phyloP scores from a whole-genome alignment of 2,113 vertebrate genomes.

The Psittacara wagleri region DNA sequence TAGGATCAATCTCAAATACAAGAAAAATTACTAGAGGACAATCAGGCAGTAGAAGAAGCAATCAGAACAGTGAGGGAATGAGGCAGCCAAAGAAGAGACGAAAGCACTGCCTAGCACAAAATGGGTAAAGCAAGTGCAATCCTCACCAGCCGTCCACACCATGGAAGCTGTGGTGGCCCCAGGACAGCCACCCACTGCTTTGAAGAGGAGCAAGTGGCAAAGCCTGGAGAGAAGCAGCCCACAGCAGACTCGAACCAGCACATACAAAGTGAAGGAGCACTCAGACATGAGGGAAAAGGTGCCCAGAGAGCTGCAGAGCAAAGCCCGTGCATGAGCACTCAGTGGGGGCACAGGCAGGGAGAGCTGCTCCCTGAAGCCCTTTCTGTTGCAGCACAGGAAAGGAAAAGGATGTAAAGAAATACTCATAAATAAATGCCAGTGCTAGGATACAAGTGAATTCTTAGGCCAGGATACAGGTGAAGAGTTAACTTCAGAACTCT shows the following conservation, averaged over 20 bases:
- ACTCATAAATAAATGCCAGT: background rate
- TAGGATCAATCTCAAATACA: constrained; percentile 37
- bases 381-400: background rate
- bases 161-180: background rate
- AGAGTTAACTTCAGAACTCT: background rate
- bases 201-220: background rate
- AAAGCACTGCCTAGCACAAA: background rate
- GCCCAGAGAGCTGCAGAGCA: background rate
- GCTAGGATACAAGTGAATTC: background rate
- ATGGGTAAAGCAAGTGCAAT: background rate
- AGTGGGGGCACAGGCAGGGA: fast-evolving
- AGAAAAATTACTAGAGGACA: constrained; percentile 20
- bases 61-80: background rate
- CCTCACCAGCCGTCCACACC: background rate
- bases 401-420: background rate
- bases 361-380: background rate
- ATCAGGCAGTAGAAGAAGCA: background rate
- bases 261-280: fast-evolving
- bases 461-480: background rate
- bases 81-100: background rate
- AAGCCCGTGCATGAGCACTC: background rate
- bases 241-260: background rate
- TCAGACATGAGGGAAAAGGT: background rate
- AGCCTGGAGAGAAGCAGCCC: background rate
- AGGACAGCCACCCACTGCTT: background rate